Evolutionary conservation across 2,113 vertebrate genomes (phyloP), one percentile per base, ranked within the genome.

Genomic region (Erythrocercus mccallii): DNA sequence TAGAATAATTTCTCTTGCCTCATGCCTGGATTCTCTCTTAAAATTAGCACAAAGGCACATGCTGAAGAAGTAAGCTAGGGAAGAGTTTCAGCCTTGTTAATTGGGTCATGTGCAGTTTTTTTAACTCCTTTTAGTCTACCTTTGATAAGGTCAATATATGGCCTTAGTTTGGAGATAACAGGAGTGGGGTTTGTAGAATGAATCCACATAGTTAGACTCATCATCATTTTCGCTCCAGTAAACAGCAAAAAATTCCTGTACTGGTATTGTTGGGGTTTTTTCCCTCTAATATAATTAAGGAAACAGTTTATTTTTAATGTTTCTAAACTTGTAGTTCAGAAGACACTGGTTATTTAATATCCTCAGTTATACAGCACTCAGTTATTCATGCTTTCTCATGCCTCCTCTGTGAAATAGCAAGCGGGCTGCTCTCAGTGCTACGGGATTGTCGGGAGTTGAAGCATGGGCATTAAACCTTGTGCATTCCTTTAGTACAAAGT

Each of bases 401-500:
- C 33, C 57, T 74, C 51, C 4, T 3, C 4, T 60, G 48, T 72
- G 47, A 81, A 90, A 35, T 2, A 86, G 31, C 56, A 76, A 84
- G 40, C 40, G 60, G 23, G 23, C 38, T 25, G 27, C 60, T 61
- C 94, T 80, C 50, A 47, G 87, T 47, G 51, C 68, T 31, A 2
- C 12, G 4, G 51, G n/a, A 12, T 9, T 38, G 28, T 60, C 35
- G 45, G 45, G 83, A 45, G 35, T 27, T 66, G 21, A 65, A 68
- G 45, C 66, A 15, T 8, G 18, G 27, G 5, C 54, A 33, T 80
- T 82, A 51, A 80, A 80, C 62, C 54, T 25, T 62, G 31, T 40
- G 25, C 64, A 12, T 88, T 95, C 85, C 74, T 90, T 47, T 14
- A 37, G 68, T 15, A 23, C 65, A 68, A 45, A 95, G 85, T 66